These are phyloP conservation scores for Plagiodera versicolora DNA, from an alignment of 2,888 invertebrate genomes.

Conservation along the genomic window DNA sequence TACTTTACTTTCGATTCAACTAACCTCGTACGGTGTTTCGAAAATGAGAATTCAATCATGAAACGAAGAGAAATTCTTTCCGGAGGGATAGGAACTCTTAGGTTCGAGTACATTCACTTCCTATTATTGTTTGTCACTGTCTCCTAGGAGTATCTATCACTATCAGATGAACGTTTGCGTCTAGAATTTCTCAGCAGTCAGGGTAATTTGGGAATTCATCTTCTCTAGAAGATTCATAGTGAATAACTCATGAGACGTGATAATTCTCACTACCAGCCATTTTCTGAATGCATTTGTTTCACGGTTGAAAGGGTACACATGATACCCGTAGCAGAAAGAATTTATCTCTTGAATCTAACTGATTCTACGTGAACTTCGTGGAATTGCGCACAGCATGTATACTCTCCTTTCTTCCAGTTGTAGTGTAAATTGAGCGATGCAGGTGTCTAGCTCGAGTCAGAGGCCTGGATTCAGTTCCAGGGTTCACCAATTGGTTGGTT, in stretches of 20 bases:
- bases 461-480: too few species aligned
- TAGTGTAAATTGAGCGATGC: too few species aligned
- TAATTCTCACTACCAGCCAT: not conserved
- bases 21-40: not conserved
- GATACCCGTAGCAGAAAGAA: not conserved
- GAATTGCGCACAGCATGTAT: too few species aligned
- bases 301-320: not conserved
- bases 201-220: not conserved
- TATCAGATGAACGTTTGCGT: not conserved
- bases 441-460: too few species aligned
- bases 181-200: not conserved
- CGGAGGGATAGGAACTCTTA: not conserved
- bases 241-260: not conserved
- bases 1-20: too few species aligned
- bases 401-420: too few species aligned
- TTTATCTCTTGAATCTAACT: too few species aligned
- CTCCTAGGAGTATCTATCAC: not conserved
- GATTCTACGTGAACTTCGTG: too few species aligned
- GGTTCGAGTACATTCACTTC: not conserved
- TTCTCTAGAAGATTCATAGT: not conserved
- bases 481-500: too few species aligned
- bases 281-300: not conserved
- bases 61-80: not conserved
- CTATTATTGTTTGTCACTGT: not conserved
- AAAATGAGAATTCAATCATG: constrained; percentile 3